A percentile compares a stretch with the other conserved stretches of the same genome.
phyloP scores from a whole-genome alignment of 2,888 invertebrate species.

The Trissolcus brochymenae region DNA sequence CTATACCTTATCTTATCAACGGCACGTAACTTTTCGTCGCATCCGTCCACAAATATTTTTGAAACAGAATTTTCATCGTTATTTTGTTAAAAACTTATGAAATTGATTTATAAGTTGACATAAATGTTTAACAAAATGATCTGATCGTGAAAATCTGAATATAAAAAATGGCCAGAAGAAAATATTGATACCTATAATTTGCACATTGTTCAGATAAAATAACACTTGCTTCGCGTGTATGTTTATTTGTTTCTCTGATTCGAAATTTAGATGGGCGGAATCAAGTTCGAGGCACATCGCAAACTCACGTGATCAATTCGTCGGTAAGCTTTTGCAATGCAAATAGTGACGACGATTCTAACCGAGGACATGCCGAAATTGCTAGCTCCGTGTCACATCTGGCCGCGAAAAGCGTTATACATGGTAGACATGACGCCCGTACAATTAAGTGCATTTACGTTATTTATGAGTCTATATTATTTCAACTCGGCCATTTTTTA shows the following conservation, averaged over 20 bases:
- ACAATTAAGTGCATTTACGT: constrained; percentile 55
- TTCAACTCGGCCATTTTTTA: constrained; percentile 17
- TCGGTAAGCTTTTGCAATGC: constrained; percentile 68
- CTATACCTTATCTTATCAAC: constrained; percentile 10
- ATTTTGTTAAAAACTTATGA: too few species aligned
- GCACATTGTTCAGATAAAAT: constrained; percentile 22
- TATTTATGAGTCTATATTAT: constrained; percentile 36
- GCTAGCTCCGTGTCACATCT: constrained; percentile 56
- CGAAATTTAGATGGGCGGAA: constrained; percentile 59
- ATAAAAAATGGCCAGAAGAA: too few species aligned
- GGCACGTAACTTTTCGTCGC: constrained; percentile 26
- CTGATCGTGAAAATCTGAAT: too few species aligned
- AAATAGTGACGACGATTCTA: constrained; percentile 62
- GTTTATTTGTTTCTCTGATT: constrained; percentile 51
- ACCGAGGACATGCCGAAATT: constrained; percentile 60
- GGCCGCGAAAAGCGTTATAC: constrained; percentile 53
- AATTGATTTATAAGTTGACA: too few species aligned
- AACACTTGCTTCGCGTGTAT: constrained; percentile 17
- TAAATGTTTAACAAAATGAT: too few species aligned
- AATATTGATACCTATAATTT: neutral
- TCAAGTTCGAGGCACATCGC: constrained; percentile 40
- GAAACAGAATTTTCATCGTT: too few species aligned
- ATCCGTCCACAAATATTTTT: constrained; percentile 1
- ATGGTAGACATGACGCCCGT: constrained; percentile 45
- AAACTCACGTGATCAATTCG: constrained; percentile 52